Evolutionary conservation across 1,140 invertebrate genomes (phyloP).

Genomic region (Aradophagus sp.): DNA sequence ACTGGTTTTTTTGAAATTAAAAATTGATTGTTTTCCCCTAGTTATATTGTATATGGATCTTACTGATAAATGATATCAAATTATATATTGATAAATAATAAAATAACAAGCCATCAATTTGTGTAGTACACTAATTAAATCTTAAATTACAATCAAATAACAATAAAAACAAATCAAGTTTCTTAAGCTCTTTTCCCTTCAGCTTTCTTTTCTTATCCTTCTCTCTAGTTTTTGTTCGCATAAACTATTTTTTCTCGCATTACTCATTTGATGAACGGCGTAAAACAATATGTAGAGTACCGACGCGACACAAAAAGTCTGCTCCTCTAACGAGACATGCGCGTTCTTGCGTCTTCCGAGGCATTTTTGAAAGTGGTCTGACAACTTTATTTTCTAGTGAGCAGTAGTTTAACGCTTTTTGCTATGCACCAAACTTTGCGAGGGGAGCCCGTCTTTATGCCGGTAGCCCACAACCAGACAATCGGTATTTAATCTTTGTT

Average conservation of each 20-base stretch:
- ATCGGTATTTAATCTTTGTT: slow-evolving; percentile 7
- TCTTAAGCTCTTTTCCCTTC: too few species aligned
- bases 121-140: too few species aligned
- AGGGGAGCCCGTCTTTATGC: slow-evolving; percentile 17
- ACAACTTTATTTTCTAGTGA: slow-evolving; percentile 50
- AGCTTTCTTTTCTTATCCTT: too few species aligned
- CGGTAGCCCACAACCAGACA: too few species aligned
- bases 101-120: too few species aligned
- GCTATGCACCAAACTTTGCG: slow-evolving; percentile 42
- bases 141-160: too few species aligned
- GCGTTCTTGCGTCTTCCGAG: slow-evolving; percentile 32
- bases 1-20: too few species aligned
- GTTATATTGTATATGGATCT: too few species aligned
- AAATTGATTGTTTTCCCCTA: too few species aligned
- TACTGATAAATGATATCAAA: too few species aligned
- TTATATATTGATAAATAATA: too few species aligned
- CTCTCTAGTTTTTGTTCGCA: neutral
- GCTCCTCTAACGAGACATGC: slow-evolving; percentile 24
- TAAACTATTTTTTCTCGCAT: slow-evolving; percentile 5
- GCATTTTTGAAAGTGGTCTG: slow-evolving; percentile 51
- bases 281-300: slow-evolving; percentile 27
- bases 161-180: too few species aligned
- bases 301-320: slow-evolving; percentile 13
- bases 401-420: slow-evolving; percentile 45
- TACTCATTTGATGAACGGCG: slow-evolving; percentile 12